These are phyloP conservation scores for Holocentrus rufus DNA, from an alignment of 2,797 vertebrate genomes.

Conservation along the genomic window DNA sequence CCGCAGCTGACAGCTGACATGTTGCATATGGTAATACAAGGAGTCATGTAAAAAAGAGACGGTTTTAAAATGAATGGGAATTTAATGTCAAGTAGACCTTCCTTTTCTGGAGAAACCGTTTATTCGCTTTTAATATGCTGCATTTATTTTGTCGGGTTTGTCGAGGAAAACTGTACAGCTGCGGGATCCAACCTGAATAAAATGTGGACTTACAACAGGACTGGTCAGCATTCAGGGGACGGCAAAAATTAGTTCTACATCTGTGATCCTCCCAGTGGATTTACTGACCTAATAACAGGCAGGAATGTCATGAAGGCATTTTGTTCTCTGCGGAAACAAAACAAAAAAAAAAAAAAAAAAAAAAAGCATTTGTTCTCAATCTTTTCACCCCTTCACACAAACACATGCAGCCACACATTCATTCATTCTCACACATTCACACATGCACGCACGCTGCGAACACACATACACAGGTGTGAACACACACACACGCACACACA, in stretches of 20 bases:
- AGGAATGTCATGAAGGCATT: constrained; percentile 63
- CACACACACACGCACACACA: neutral
- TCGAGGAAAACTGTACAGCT: constrained; percentile 6
- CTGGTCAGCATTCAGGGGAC: constrained; percentile 66
- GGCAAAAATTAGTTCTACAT: constrained; percentile 62
- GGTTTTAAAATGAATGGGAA: constrained; percentile 40
- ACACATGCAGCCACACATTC: constrained; percentile 25
- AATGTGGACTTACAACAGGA: constrained; percentile 36
- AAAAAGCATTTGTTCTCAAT: constrained; percentile 39
- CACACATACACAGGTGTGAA: neutral
- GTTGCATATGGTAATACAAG: constrained; percentile 60
- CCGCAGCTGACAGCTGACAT: constrained; percentile 62
- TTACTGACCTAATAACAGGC: constrained; percentile 77
- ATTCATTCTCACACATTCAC: constrained; percentile 3
- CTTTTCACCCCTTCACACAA: constrained; percentile 38
- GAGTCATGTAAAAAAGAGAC: constrained; percentile 40
- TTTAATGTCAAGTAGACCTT: neutral
- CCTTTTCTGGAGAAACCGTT: no score
- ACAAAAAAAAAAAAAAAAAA: no score
- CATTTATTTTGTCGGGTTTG: neutral
- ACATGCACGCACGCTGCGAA: neutral
- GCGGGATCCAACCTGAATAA: constrained; percentile 46
- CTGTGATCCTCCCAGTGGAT: constrained; percentile 69
- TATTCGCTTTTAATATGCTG: neutral
- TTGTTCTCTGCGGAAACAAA: constrained; percentile 48